Percentiles rank a stretch among this genome's conserved stretches.
phyloP scores from a whole-genome alignment of 2,888 invertebrate genomes.

The Acleris sparsana region DNA sequence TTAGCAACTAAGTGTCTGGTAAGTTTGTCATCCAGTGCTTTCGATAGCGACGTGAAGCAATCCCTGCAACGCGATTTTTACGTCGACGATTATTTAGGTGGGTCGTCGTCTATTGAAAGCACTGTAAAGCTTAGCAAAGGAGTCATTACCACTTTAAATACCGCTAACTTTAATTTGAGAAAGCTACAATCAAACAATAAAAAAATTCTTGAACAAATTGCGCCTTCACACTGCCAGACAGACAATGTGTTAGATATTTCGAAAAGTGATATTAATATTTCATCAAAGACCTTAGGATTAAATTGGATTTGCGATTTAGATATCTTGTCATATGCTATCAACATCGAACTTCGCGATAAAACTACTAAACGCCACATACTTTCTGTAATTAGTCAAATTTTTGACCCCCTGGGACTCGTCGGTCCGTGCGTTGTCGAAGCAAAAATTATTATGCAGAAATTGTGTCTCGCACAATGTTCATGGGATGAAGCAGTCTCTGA shows the following conservation, averaged over 20 bases:
- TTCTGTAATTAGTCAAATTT: constrained; percentile 38
- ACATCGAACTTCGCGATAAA: neutral
- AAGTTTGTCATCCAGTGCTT: no score
- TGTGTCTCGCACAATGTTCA: constrained; percentile 42
- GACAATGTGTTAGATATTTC: neutral
- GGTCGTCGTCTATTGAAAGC: constrained; percentile 3
- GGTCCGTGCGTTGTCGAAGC: constrained; percentile 40
- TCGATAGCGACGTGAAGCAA: no score
- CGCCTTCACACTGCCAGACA: neutral
- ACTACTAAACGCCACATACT: constrained; percentile 1
- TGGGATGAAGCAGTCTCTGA: constrained; percentile 43
- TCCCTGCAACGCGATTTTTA: no score
- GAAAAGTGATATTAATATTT: neutral
- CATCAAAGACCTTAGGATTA: constrained; percentile 3
- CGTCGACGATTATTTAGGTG: constrained; percentile 17
- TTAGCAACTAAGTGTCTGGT: no score
- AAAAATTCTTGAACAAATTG: neutral
- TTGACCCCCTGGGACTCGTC: constrained; percentile 42
- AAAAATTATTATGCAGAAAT: constrained; percentile 43
- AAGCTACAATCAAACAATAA: neutral
- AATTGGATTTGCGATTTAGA: constrained; percentile 5
- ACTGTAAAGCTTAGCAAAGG: neutral
- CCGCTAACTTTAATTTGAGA: neutral
- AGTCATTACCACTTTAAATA: neutral
- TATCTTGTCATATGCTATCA: neutral